Percentiles rank a stretch among this genome's conserved stretches.
Conservation (phyloP, 2,888 invertebrate genomes). For the Dione juno region DNA sequence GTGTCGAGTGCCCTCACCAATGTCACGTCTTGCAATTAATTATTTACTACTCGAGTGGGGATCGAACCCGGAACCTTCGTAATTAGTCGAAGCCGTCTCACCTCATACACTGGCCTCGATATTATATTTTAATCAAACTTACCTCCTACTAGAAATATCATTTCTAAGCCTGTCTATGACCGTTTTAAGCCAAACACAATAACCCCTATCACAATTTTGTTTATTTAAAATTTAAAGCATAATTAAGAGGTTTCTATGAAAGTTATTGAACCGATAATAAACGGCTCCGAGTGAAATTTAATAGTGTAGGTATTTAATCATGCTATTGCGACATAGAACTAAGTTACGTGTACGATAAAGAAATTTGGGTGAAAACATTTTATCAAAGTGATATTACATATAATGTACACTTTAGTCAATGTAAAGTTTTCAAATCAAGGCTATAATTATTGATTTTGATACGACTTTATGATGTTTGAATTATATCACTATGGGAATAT, state of each 20-base stretch:
- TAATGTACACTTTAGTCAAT: not conserved
- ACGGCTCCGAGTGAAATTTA: not conserved
- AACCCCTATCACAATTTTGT: not conserved
- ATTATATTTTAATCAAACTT: too few species aligned
- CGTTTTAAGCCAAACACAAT: too few species aligned
- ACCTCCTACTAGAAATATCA: too few species aligned
- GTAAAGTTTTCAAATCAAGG: not conserved
- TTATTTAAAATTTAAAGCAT: constrained; percentile 1
- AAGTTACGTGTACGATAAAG: not conserved
- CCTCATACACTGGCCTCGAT: too few species aligned
- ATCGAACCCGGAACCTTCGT: too few species aligned
- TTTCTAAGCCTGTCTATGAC: too few species aligned
- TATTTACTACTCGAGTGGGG: too few species aligned
- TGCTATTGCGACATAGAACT: not conserved
- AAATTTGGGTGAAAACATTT: not conserved
- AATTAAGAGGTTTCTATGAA: constrained; percentile 10
- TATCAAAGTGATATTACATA: not conserved
- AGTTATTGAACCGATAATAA: constrained; percentile 7
- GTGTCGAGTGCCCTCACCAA: too few species aligned
- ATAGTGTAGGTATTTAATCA: constrained; percentile 12
- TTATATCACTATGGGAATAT: too few species aligned
- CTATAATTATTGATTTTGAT: not conserved
- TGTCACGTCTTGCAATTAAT: too few species aligned
- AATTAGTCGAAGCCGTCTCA: too few species aligned
- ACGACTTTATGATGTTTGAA: too few species aligned